Conservation (phyloP, 2,797 vertebrate species). For the Toxotes lorentzi region DNA sequence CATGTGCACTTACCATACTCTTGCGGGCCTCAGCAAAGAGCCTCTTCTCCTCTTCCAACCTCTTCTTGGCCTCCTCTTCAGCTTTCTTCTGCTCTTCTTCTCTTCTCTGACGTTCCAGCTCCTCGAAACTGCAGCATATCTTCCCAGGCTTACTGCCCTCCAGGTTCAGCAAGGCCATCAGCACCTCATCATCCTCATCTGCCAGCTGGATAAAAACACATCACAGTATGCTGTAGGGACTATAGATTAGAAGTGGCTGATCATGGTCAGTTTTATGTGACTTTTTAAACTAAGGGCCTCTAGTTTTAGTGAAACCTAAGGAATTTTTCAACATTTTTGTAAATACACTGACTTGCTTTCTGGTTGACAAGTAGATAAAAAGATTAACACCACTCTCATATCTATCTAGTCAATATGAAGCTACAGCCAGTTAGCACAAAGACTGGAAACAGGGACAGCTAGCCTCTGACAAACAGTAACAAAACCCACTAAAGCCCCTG, state of each 20-base stretch:
- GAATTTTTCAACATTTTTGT: background rate
- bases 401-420: background rate
- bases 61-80: constrained; percentile 87
- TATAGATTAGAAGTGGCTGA: background rate
- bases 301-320: background rate
- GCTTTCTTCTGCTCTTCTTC: constrained; percentile 86
- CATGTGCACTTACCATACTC: constrained; percentile 81
- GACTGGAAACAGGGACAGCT: background rate
- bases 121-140: constrained; percentile 88
- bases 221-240: background rate
- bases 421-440: background rate
- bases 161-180: constrained; percentile 83
- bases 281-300: background rate
- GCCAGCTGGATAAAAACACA: constrained; percentile 76
- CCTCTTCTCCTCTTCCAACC: constrained; percentile 88
- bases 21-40: constrained; percentile 88
- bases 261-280: background rate
- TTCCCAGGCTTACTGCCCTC: constrained; percentile 86
- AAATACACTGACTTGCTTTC: background rate
- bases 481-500: background rate
- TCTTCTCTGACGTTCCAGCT: constrained; percentile 86
- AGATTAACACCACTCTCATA: background rate
- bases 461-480: background rate
- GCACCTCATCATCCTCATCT: constrained; percentile 85
- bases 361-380: background rate